Conservation (phyloP, 1,140 invertebrate species). For the Sinella curviseta region DNA sequence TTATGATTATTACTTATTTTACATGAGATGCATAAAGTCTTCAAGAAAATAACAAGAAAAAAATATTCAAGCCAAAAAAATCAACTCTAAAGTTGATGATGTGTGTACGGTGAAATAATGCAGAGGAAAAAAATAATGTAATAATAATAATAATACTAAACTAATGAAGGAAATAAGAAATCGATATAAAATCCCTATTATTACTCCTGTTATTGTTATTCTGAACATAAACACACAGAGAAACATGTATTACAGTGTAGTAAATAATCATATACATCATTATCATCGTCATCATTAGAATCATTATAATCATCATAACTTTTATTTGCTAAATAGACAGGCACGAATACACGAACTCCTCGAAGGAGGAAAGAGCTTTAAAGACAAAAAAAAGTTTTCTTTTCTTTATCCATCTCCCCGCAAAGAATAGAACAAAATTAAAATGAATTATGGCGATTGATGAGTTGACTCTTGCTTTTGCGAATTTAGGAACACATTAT, state of each 20-base stretch:
- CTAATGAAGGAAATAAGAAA: slow-evolving; percentile 11
- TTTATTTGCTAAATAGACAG: slow-evolving; percentile 13
- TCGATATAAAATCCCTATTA: slow-evolving; percentile 3
- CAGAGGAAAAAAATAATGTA: background rate
- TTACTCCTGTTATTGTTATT: slow-evolving; percentile 9
- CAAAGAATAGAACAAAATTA: background rate
- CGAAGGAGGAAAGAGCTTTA: background rate
- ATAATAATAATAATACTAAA: background rate
- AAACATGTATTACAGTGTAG: background rate
- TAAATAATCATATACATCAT: background rate
- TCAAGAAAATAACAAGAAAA: background rate
- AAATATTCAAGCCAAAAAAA: too few relatives aligned
- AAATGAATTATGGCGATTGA: slow-evolving; percentile 8
- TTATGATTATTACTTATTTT: slow-evolving; percentile 13
- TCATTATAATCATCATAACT: slow-evolving; percentile 16
- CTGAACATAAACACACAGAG: background rate
- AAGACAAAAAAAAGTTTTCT: background rate
- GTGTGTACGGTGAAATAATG: too few relatives aligned
- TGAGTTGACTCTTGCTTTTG: background rate
- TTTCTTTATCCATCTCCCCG: background rate
- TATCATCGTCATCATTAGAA: background rate
- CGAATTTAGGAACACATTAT: background rate
- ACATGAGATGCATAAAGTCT: slow-evolving; percentile 7
- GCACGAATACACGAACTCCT: slow-evolving; percentile 9
- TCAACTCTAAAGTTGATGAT: too few relatives aligned